Evolutionary conservation across 2,113 vertebrate species (phyloP), one percentile per base, ranked within the genome.

Genomic region (Pseudorhombus dupliciocellatus): DNA sequence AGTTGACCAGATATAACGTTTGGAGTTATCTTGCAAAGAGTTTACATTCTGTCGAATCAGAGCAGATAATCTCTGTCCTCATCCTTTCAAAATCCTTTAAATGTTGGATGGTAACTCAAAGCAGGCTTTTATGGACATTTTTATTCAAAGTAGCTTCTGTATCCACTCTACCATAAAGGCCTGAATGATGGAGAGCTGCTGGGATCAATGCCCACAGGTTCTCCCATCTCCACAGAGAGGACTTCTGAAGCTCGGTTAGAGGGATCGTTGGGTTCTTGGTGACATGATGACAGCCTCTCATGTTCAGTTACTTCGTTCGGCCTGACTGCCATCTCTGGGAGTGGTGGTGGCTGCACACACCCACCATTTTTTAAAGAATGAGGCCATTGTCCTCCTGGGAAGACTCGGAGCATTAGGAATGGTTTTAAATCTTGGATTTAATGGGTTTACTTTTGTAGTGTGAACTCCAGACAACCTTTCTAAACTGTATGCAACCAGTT

Each of bases 311-410:
- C 57, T 60, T 7, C 0, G 55, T 24, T 40, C 26, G 16, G 18
- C 40, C 7, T 7, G 22, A 26, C 14, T 10, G 3, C 40, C 22
- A 28, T 28, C 24, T 14, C 16, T 26, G 8, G 14, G 7, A 42
- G 7, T 16, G 21, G 2, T 24, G 56, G 31, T 40, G 31, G 31
- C 24, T 24, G 6, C 12, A 22, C 11, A 21, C 1, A 4, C 22
- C n/a, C 40, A 25, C 16, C 5, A 44, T 61, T 61, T 44, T 34
- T 42, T 15, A 42, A 22, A 24, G 15, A 60, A 16, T 37, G 58
- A 46, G 22, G 22, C 40, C 40, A 44, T 21, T 20, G 37, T 60
- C n/a, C 57, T 42, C 34, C 58, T 18, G 58, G 58, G 58, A 42
- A 25, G 21, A 25, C 58, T 25, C 58, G 0, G 4, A 20, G 37